phyloP scores from a whole-genome alignment of 2,113 vertebrate species.

The Nymphicus hollandicus region DNA sequence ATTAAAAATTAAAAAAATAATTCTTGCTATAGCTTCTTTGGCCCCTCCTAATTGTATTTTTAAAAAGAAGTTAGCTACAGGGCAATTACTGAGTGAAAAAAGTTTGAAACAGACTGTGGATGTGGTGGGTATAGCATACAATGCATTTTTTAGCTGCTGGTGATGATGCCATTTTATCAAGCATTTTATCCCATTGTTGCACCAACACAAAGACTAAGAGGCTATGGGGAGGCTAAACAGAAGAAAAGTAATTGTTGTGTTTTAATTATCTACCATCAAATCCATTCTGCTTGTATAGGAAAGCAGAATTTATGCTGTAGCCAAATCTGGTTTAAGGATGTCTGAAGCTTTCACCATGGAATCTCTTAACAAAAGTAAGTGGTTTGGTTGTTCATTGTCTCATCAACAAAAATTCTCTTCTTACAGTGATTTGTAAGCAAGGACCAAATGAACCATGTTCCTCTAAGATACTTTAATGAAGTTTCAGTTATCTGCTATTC shows the following conservation, averaged over 20 bases:
- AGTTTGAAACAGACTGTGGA: background rate
- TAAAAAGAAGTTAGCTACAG: background rate
- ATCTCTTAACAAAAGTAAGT: conserved; percentile 85
- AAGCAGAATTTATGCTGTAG: conserved; percentile 96
- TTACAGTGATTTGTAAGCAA: background rate
- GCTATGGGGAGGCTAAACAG: background rate
- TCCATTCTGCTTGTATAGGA: conserved; percentile 79
- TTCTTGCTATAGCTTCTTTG: background rate
- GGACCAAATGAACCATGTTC: background rate
- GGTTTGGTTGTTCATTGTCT: background rate
- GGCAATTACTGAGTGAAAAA: background rate
- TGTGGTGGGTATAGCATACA: background rate
- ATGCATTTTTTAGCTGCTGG: background rate
- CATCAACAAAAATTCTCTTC: background rate
- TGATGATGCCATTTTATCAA: background rate
- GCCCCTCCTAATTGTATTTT: background rate
- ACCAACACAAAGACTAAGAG: background rate
- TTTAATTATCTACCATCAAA: background rate
- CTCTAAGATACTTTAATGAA: background rate
- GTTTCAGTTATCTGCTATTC: background rate
- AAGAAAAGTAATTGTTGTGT: background rate
- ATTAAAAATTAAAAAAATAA: background rate
- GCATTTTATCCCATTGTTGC: background rate
- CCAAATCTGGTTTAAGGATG: conserved; percentile 93
- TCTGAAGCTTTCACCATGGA: conserved; percentile 87